A percentile compares a stretch with the other conserved stretches of the same genome.
These are phyloP conservation scores for Perca schrenkii DNA, from an alignment of 2,113 vertebrate species.

Conservation along the genomic window DNA sequence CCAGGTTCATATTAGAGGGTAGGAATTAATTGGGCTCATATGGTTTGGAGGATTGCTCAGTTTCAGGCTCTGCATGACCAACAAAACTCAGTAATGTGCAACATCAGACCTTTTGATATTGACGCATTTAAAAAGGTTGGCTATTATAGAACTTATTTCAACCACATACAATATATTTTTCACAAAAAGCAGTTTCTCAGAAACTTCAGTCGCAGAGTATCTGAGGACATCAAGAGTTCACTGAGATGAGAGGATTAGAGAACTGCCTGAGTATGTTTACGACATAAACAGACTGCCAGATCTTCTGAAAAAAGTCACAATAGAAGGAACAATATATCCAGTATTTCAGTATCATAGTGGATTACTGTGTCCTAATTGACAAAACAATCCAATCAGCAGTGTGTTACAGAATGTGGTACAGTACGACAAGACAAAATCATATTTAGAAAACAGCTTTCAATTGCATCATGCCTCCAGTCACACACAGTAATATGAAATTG, in stretches of 20 bases:
- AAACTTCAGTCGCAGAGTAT: conserved; percentile 33
- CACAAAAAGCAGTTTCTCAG: conserved; percentile 36
- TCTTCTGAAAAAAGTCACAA: background rate
- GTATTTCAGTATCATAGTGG: background rate
- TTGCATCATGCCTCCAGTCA: background rate
- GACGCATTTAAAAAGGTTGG: conserved; percentile 1
- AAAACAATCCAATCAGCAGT: background rate
- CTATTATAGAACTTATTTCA: background rate
- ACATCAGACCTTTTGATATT: conserved; percentile 12
- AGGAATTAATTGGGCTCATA: too few relatives aligned
- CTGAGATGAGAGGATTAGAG: conserved; percentile 48
- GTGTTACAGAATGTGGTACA: background rate
- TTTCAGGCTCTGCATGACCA: too few relatives aligned
- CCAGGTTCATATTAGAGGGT: too few relatives aligned
- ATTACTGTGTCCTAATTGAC: background rate
- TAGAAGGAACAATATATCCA: background rate
- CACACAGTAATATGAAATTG: conserved; percentile 18
- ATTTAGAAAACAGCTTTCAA: conserved; percentile 7
- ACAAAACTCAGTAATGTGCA: background rate
- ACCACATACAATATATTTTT: conserved; percentile 12
- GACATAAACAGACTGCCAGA: conserved; percentile 1
- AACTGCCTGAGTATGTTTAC: conserved; percentile 21
- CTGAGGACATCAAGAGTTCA: conserved; percentile 43
- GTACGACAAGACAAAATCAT: background rate
- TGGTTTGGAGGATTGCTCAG: too few relatives aligned